Evolutionary conservation across 1,140 invertebrate species (phyloP).

Genomic region (Mya arenaria): DNA sequence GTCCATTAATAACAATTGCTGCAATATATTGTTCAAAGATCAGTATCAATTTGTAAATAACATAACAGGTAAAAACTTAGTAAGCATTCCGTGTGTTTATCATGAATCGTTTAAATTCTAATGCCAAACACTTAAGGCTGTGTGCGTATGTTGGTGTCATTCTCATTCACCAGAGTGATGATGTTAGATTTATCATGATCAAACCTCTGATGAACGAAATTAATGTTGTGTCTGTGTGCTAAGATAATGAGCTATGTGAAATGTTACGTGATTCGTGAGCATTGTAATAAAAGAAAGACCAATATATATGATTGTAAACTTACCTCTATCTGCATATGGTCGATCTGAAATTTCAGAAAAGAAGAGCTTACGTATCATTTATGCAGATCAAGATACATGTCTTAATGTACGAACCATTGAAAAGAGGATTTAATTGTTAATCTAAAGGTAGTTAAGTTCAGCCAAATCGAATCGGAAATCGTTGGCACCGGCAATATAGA

Average conservation of each 20-base stretch:
- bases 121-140: not conserved
- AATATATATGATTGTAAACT: not conserved
- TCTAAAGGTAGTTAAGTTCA: not conserved
- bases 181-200: not conserved
- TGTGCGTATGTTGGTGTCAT: not conserved
- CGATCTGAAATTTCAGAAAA: slow-evolving; percentile 41
- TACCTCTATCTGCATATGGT: slow-evolving; percentile 29
- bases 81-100: not conserved
- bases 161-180: not conserved
- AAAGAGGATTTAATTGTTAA: not conserved
- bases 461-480: no score
- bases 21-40: no score
- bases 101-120: not conserved
- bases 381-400: not conserved
- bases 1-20: slow-evolving; percentile 32
- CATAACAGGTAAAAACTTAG: not conserved
- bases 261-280: not conserved
- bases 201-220: not conserved
- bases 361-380: not conserved
- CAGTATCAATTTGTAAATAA: not conserved
- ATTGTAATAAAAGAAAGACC: not conserved
- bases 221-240: not conserved
- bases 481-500: no score
- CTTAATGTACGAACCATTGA: not conserved
- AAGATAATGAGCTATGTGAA: not conserved